These are phyloP conservation scores for Cephalophus harveyi DNA, from an alignment of 2,113 vertebrate genomes.

Conservation along the genomic window DNA sequence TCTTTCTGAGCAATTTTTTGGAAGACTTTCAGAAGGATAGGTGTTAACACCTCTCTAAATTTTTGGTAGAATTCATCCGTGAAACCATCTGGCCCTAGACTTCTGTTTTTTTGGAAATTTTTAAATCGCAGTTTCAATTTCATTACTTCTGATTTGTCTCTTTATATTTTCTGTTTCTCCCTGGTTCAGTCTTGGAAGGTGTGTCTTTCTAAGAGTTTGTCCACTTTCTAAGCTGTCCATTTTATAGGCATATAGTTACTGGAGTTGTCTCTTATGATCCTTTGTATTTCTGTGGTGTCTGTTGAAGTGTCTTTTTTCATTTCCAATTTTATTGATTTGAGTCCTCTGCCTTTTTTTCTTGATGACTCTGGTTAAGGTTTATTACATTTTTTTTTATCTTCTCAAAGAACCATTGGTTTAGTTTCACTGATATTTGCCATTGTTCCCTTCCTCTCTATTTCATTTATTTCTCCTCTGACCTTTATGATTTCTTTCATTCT, in stretches of 20 bases:
- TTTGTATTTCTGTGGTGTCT: background rate
- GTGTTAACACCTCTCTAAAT: background rate
- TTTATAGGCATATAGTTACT: background rate
- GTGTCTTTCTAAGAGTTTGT: background rate
- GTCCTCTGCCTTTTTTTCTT: background rate
- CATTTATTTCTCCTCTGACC: background rate
- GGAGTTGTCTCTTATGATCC: background rate
- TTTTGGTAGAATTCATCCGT: background rate
- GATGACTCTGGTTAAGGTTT: background rate
- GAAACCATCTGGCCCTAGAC: background rate
- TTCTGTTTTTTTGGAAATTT: background rate
- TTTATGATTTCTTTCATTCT: background rate
- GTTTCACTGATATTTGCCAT: background rate
- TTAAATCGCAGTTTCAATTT: background rate
- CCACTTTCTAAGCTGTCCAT: background rate
- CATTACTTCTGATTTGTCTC: background rate
- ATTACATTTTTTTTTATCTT: background rate
- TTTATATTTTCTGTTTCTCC: background rate
- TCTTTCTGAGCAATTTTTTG: background rate
- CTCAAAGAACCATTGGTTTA: background rate
- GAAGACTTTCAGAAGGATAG: background rate
- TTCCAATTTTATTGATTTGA: background rate
- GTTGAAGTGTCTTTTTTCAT: background rate
- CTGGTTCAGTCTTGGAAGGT: background rate
- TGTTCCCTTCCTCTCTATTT: background rate